phyloP scores from a whole-genome alignment of 2,888 invertebrate genomes.

The Chorisops tibialis region DNA sequence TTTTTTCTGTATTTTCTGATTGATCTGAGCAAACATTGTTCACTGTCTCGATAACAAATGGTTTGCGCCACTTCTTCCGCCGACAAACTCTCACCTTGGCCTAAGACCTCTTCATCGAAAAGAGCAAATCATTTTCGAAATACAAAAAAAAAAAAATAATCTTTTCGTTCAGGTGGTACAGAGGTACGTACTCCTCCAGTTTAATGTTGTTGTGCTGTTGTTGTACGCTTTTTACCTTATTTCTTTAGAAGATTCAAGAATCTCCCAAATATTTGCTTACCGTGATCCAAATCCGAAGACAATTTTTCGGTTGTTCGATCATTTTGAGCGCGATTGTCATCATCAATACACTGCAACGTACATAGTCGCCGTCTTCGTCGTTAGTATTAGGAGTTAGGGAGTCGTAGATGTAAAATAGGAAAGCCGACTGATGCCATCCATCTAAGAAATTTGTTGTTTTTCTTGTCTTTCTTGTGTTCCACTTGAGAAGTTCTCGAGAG shows the following conservation, averaged over 20 bases:
- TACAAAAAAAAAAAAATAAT: no score
- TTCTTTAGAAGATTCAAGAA: constrained; percentile 3
- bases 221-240: no score
- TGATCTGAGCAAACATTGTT: constrained; percentile 24
- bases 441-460: constrained; percentile 4
- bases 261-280: constrained; percentile 24
- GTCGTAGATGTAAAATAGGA: no score
- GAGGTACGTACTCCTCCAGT: no score
- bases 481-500: constrained; percentile 7
- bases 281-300: constrained; percentile 23
- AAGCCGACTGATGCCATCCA: not conserved
- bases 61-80: constrained; percentile 21
- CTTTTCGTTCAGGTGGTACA: no score
- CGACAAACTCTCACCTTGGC: constrained; percentile 19
- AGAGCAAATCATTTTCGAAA: constrained; percentile 22
- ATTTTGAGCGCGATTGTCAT: constrained; percentile 14
- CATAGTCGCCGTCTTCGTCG: not conserved
- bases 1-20: constrained; percentile 7
- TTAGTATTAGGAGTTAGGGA: no score
- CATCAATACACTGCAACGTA: constrained; percentile 15
- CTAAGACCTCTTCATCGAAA: constrained; percentile 4
- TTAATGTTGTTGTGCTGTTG: no score
- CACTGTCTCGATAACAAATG: constrained; percentile 23
- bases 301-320: constrained; percentile 20
- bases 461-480: constrained; percentile 13